These are phyloP conservation scores for Cryptotis parvus DNA, from an alignment of 2,113 vertebrate genomes.

Conservation along the genomic window DNA sequence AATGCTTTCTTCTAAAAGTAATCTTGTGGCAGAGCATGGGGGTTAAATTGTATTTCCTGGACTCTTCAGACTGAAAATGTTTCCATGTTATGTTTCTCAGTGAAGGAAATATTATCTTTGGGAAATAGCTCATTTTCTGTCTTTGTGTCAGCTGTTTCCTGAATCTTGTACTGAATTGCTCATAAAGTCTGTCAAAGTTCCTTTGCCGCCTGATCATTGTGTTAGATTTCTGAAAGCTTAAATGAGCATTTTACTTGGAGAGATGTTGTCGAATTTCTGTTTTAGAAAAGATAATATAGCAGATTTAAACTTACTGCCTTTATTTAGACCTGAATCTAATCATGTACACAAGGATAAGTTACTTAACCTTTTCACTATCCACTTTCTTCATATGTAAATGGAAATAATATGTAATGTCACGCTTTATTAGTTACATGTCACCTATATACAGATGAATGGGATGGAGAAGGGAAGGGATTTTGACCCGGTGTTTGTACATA, in stretches of 20 bases:
- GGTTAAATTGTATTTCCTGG: conserved; percentile 39
- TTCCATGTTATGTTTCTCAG: no score
- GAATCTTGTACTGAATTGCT: conserved; percentile 42
- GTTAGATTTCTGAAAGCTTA: conserved; percentile 23
- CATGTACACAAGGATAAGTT: not conserved
- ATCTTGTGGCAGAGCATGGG: not conserved
- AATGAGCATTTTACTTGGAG: conserved; percentile 8
- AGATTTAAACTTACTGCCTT: no score
- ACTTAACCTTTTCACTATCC: conserved; percentile 32
- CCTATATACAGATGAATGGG: no score
- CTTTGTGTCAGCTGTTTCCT: no score
- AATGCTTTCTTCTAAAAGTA: conserved; percentile 35
- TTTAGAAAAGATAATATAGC: not conserved
- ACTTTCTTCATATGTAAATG: conserved; percentile 35
- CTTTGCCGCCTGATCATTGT: no score
- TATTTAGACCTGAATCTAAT: no score
- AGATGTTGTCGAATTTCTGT: conserved; percentile 24
- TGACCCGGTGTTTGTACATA: no score
- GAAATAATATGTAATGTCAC: no score
- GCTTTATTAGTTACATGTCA: no score
- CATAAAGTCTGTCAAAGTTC: not conserved
- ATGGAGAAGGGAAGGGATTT: no score
- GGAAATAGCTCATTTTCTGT: no score
- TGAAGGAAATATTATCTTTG: no score
- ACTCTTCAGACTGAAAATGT: conserved; percentile 21